Conservation (phyloP, 30 jellyfish, hydroid and myxozoan species). For the Turritopsis rubra region DNA sequence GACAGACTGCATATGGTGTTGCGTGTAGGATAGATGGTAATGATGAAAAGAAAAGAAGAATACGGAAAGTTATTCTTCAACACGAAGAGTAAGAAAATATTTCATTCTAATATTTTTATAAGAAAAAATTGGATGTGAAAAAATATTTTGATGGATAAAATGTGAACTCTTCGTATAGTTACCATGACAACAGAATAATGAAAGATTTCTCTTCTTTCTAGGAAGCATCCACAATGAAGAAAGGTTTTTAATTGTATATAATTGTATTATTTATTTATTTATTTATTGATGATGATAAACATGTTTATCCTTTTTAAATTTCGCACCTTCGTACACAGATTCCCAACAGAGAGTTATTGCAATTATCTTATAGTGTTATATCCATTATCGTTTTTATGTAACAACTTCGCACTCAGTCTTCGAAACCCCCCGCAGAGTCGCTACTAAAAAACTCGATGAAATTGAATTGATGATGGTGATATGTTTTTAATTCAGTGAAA, state of each 20-base stretch:
- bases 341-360: background rate
- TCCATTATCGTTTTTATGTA: too few species aligned
- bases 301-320: background rate
- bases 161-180: background rate
- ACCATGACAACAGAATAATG: background rate
- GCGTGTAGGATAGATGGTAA: background rate
- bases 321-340: background rate
- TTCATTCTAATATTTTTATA: background rate
- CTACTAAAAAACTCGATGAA: background rate
- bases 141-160: background rate
- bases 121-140: background rate
- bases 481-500: background rate
- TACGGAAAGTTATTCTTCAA: background rate
- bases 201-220: too few species aligned
- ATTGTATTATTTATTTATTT: background rate
- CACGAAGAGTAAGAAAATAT: background rate
- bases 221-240: background rate
- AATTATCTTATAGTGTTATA: background rate
- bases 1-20: background rate
- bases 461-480: background rate
- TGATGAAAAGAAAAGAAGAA: background rate
- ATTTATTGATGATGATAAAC: too few species aligned
- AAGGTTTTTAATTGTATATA: background rate
- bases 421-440: background rate
- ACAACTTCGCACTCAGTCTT: too few species aligned